Evolutionary conservation across 2,797 vertebrate species (phyloP).

Genomic region (Chelidonichthys spinosus): DNA sequence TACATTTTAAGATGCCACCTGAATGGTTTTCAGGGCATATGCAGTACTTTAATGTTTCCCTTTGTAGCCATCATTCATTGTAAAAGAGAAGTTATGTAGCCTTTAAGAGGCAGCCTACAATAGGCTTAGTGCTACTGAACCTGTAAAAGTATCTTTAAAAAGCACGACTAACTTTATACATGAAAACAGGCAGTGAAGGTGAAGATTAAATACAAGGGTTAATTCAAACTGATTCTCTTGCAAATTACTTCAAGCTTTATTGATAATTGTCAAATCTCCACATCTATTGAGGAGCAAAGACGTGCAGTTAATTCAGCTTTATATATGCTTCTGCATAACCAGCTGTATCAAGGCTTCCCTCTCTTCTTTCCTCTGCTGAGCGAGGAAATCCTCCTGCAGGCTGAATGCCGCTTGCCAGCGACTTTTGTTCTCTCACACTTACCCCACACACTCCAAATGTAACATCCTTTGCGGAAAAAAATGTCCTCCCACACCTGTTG

Average conservation of each 20-base stretch:
- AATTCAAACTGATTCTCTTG: slow-evolving; percentile 20
- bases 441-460: slow-evolving; percentile 67
- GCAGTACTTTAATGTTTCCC: slow-evolving; percentile 33
- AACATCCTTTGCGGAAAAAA: slow-evolving; percentile 65
- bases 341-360: slow-evolving; percentile 56
- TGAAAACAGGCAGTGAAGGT: slow-evolving; percentile 36
- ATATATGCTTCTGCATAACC: slow-evolving; percentile 53
- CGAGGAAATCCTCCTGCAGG: slow-evolving; percentile 64
- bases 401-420: slow-evolving; percentile 68
- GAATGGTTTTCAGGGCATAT: slow-evolving; percentile 47
- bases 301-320: slow-evolving; percentile 47
- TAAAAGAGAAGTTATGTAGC: slow-evolving; percentile 38
- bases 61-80: slow-evolving; percentile 34
- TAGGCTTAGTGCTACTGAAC: slow-evolving; percentile 32
- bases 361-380: slow-evolving; percentile 56
- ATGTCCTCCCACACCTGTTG: slow-evolving; percentile 78
- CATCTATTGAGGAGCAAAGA: slow-evolving; percentile 32
- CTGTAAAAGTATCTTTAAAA: not conserved
- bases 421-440: slow-evolving; percentile 77
- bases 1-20: slow-evolving; percentile 64
- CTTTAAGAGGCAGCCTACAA: slow-evolving; percentile 40
- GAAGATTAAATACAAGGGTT: slow-evolving; percentile 27
- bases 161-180: slow-evolving; percentile 10
- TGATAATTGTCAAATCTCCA: slow-evolving; percentile 26
- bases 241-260: slow-evolving; percentile 21